Evolutionary conservation across 2,888 invertebrate species (phyloP), one percentile per base, ranked within the genome.

Genomic region (Trichacis sp.): DNA sequence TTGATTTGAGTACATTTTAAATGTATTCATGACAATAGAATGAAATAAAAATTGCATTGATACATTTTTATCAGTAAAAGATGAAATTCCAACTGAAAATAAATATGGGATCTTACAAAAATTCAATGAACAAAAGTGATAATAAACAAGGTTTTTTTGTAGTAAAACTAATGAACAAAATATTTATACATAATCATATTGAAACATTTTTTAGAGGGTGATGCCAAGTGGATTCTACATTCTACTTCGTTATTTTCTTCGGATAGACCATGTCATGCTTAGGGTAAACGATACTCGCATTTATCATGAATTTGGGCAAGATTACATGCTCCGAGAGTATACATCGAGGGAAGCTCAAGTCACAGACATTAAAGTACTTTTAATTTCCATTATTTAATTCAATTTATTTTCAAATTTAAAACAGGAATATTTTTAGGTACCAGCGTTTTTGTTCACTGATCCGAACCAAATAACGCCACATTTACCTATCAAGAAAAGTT

Each of bases 141-240:
- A n/a, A n/a, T n/a, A n/a, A n/a, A n/a, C n/a, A n/a, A n/a, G n/a
- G n/a, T n/a, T n/a, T n/a, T n/a, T n/a, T n/a, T n/a, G n/a, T n/a
- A n/a, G n/a, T n/a, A n/a, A n/a, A n/a, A n/a, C n/a, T n/a, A n/a
- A n/a, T n/a, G n/a, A n/a, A n/a, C n/a, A n/a, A n/a, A n/a, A n/a
- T n/a, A n/a, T n/a, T n/a, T n/a, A n/a, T n/a, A n/a, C n/a, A n/a
- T n/a, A n/a, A n/a, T n/a, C n/a, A n/a, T n/a, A n/a, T n/a, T n/a
- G n/a, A n/a, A n/a, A n/a, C n/a, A n/a, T n/a, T 24, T 24, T 24
- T 24, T 8, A 97, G 96, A 91, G 99, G 79, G 97, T 97, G 1
- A 99, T 99, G 99, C 95, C 96, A 0, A 90, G 91, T 38, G 93
- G 95, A 69, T 97, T 96, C 87, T 98, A 95, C 83, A 89, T 97